Percentiles rank a stretch among this genome's conserved stretches.
Conservation (phyloP, 1,140 invertebrate species). For the Calycopis cecrops region DNA sequence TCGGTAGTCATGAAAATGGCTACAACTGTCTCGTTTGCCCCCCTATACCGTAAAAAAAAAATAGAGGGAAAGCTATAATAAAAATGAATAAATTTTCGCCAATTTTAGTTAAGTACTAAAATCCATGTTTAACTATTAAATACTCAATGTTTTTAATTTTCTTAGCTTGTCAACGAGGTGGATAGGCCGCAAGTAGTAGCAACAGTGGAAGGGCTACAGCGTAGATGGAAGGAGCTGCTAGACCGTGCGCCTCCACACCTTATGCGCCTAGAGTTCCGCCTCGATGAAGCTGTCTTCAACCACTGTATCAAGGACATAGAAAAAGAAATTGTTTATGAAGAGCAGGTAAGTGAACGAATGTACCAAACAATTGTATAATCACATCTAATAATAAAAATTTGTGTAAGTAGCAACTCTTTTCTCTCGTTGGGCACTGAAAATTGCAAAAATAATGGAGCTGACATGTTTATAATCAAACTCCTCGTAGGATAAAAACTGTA, state of each 20-base stretch:
- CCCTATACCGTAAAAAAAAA: too few species aligned
- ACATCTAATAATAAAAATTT: background rate
- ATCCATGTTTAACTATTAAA: too few species aligned
- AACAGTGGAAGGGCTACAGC: constrained; percentile 82
- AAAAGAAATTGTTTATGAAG: constrained; percentile 89
- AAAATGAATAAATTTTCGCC: too few species aligned
- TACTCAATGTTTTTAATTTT: too few species aligned
- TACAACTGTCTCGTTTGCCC: too few species aligned
- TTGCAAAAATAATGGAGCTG: too few species aligned
- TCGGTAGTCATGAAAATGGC: too few species aligned
- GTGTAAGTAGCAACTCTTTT: background rate
- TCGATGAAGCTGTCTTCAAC: constrained; percentile 90
- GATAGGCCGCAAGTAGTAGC: constrained; percentile 83
- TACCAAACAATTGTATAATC: background rate
- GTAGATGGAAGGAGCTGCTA: constrained; percentile 87
- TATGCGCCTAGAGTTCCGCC: constrained; percentile 90
- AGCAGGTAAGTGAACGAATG: constrained; percentile 74
- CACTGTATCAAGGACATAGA: constrained; percentile 93
- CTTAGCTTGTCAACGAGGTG: constrained; percentile 60
- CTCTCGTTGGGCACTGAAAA: too few species aligned
- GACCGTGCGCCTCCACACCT: constrained; percentile 88
- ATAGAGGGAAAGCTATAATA: too few species aligned
- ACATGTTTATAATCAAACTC: too few species aligned
- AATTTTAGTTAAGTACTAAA: too few species aligned
- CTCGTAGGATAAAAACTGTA: too few species aligned